Percentiles rank a stretch among this genome's conserved stretches.
phyloP scores from a whole-genome alignment of 2,797 vertebrate species.

The Thunnus albacares region DNA sequence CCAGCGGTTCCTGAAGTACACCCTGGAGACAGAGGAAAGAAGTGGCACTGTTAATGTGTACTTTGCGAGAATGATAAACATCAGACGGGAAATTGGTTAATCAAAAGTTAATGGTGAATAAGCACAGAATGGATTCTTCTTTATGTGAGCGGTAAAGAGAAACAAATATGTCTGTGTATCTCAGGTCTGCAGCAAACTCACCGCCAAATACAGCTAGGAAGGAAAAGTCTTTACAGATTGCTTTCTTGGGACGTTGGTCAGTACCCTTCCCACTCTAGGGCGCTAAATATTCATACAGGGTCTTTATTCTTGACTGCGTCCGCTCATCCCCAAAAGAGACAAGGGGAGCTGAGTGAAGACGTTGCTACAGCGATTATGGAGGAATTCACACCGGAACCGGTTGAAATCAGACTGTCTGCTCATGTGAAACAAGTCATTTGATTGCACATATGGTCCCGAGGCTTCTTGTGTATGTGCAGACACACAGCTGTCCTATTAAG shows the following conservation, averaged over 20 bases:
- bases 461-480: not conserved
- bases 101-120: not conserved
- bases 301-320: slow-evolving; percentile 16
- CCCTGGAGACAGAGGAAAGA: slow-evolving; percentile 82
- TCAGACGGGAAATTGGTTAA: not conserved
- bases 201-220: not conserved
- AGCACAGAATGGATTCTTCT: not conserved
- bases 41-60: not conserved
- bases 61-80: no score
- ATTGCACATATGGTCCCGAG: slow-evolving; percentile 34
- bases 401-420: slow-evolving; percentile 39
- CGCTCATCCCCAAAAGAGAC: slow-evolving; percentile 11
- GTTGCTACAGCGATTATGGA: slow-evolving; percentile 14
- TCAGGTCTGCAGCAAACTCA: not conserved
- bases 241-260: not conserved
- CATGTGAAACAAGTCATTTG: slow-evolving; percentile 57
- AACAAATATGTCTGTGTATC: not conserved
- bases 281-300: slow-evolving; percentile 10
- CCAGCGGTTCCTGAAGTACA: slow-evolving; percentile 99
- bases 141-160: not conserved
- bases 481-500: slow-evolving; percentile 19
- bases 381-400: slow-evolving; percentile 31
- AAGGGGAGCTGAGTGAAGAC: not conserved
- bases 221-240: not conserved
- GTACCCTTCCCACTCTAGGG: not conserved